Conservation (phyloP, 2,113 vertebrate genomes). For the Phasianus colchicus region DNA sequence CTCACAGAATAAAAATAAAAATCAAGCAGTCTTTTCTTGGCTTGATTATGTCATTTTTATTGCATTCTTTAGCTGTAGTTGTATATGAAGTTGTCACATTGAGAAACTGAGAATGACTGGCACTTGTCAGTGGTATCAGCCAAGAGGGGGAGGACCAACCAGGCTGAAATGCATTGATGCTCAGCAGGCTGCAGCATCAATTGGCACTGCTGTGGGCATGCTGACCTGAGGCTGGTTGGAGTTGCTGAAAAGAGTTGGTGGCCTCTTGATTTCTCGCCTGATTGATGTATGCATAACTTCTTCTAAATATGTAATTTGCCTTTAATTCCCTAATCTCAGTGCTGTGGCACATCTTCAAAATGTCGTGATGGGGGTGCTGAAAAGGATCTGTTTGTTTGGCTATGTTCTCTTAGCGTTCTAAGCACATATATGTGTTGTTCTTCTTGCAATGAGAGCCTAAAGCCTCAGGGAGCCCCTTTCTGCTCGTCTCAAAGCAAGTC, state of each 20-base stretch:
- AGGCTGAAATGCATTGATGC: too few relatives aligned
- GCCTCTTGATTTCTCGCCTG: background rate
- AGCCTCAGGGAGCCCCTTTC: fast-evolving
- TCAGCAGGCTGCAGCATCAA: fast-evolving
- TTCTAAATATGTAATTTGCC: background rate
- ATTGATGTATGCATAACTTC: background rate
- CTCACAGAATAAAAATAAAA: background rate
- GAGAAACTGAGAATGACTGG: background rate
- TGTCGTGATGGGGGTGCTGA: background rate
- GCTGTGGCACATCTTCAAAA: background rate
- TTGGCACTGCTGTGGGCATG: background rate
- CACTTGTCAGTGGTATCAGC: background rate
- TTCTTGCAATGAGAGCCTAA: background rate
- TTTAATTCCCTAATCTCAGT: background rate
- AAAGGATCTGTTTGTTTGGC: background rate
- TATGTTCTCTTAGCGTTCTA: background rate
- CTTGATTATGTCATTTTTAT: background rate
- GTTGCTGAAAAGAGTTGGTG: background rate
- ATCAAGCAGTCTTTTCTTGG: background rate
- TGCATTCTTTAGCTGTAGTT: background rate
- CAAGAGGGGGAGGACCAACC: background rate
- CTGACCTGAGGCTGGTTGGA: background rate
- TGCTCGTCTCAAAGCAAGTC: background rate
- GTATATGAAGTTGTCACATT: background rate
- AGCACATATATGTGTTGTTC: fast-evolving